phyloP scores from a whole-genome alignment of 1,140 invertebrate genomes.

The Drosophila navojoa region DNA sequence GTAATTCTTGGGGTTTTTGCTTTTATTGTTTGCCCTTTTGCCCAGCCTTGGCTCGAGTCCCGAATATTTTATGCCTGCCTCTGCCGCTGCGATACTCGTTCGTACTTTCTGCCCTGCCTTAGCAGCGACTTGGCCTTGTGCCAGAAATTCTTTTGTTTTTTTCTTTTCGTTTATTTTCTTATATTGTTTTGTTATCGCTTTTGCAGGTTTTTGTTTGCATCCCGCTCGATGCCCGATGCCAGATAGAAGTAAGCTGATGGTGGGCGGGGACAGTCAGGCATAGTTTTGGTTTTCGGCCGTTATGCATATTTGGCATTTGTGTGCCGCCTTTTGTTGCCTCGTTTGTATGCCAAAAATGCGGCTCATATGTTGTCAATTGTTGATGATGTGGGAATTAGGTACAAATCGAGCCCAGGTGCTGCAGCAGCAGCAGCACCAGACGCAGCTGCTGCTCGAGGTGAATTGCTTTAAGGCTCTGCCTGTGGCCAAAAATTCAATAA shows the following conservation, averaged over 20 bases:
- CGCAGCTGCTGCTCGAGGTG: not conserved
- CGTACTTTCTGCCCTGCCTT: slow-evolving; percentile 24
- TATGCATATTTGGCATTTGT: slow-evolving; percentile 72
- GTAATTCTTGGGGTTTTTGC: slow-evolving; percentile 60
- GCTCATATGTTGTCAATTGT: slow-evolving; percentile 72
- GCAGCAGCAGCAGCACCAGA: not conserved
- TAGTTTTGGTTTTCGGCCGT: slow-evolving; percentile 59
- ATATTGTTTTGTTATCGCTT: slow-evolving; percentile 56
- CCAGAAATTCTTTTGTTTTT: slow-evolving; percentile 64
- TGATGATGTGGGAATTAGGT: slow-evolving; percentile 72
- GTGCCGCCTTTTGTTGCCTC: slow-evolving; percentile 31
- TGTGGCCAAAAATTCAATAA: slow-evolving; percentile 2
- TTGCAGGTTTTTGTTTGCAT: slow-evolving; percentile 65
- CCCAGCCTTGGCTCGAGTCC: not conserved
- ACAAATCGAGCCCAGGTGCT: slow-evolving; percentile 26
- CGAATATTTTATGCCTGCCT: slow-evolving; percentile 62
- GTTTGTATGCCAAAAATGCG: slow-evolving; percentile 57
- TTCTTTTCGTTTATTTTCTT: not conserved
- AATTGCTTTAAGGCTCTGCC: slow-evolving; percentile 21
- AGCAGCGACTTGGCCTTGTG: slow-evolving; percentile 69
- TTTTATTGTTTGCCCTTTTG: slow-evolving; percentile 30
- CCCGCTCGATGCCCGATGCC: slow-evolving; percentile 39
- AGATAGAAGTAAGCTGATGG: slow-evolving; percentile 14
- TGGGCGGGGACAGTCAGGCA: slow-evolving; percentile 18
- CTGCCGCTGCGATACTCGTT: slow-evolving; percentile 35